Evolutionary conservation across 2,113 vertebrate species (phyloP), one percentile per base, ranked within the genome.

Genomic region (Canis aureus): DNA sequence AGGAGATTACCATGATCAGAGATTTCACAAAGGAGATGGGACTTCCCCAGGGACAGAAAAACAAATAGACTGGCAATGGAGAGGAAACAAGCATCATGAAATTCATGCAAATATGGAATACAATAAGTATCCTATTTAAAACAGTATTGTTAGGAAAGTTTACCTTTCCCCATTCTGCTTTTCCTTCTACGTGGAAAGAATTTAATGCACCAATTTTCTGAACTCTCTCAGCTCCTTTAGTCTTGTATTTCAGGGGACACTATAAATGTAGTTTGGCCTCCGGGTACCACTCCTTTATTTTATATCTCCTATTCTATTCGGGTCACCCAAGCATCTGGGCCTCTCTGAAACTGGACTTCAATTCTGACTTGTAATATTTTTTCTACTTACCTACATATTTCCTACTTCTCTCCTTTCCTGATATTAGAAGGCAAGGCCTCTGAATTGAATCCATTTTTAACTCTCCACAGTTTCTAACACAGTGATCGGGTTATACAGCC

Each of bases 301-400:
- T 89, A 43, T 89, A 53, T 59, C 78, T 81, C 79, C 89, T 55
- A 29, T 57, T 92, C 55, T 62, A 73, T 55, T 90, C 25, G 35
- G 20, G 69, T 85, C 27, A 32, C 35, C 57, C 51, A 19, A 38
- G 10, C 4, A 38, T 19, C 38, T 51, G n/a, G 59, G 38, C 3
- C 23, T 79, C 87, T 94, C 51, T 81, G 88, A 89, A 95, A 53
- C 78, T 60, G 67, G 22, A 69, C 66, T 84, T 90, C 29, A 86
- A 57, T 35, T 93, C 32, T 95, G 29, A 27, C 71, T 91, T 83
- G 20, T 76, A 89, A 80, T 69, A 89, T n/a, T 80, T 85, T 57
- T 93, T 91, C 74, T 93, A 51, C 2, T 53, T 23, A 82, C 55
- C 55, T 15, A 59, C 11, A 2, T 53, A 89, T 76, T 86, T 60